Percentiles rank a stretch among this genome's conserved stretches.
Evolutionary conservation across 2,113 vertebrate species (phyloP).

Genomic region (Triplophysa tibetana): DNA sequence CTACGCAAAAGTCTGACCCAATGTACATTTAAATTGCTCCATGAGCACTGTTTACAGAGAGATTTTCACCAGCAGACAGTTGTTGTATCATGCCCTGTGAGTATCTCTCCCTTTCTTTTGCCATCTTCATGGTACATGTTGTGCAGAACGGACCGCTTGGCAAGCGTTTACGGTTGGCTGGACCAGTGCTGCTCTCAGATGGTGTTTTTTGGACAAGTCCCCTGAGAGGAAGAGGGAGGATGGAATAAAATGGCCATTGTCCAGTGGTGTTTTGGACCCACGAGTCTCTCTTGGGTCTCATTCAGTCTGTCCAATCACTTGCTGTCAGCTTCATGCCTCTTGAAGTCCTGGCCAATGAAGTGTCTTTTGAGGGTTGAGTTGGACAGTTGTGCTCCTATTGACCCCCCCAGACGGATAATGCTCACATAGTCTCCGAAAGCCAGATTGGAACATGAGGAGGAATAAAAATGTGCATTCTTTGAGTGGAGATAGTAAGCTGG

Average conservation of each 20-base stretch:
- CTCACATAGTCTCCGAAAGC: background rate
- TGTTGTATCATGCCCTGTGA: conserved; percentile 30
- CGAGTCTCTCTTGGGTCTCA: conserved; percentile 38
- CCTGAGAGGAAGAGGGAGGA: conserved; percentile 52
- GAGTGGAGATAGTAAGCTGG: background rate
- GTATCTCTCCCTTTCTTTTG: conserved; percentile 31
- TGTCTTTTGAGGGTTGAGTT: conserved; percentile 17
- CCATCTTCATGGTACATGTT: conserved; percentile 33
- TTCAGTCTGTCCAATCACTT: conserved; percentile 39
- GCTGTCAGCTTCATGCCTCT: conserved; percentile 23
- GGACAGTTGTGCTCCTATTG: conserved; percentile 3
- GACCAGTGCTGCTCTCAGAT: conserved; percentile 46
- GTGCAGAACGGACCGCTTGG: conserved; percentile 41
- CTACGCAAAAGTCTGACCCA: conserved; percentile 40
- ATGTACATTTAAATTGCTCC: conserved; percentile 33
- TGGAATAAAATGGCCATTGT: conserved; percentile 38
- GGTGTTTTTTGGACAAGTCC: conserved; percentile 53
- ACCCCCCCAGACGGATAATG: background rate
- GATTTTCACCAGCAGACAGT: background rate
- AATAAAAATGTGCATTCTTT: background rate
- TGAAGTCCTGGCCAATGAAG: conserved; percentile 33
- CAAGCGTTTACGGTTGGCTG: conserved; percentile 17
- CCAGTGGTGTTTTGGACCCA: conserved; percentile 41
- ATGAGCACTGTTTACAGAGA: conserved; percentile 20
- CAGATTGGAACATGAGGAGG: background rate